Conservation (phyloP, 2,797 vertebrate species). For the Gorsachius magnificus region DNA sequence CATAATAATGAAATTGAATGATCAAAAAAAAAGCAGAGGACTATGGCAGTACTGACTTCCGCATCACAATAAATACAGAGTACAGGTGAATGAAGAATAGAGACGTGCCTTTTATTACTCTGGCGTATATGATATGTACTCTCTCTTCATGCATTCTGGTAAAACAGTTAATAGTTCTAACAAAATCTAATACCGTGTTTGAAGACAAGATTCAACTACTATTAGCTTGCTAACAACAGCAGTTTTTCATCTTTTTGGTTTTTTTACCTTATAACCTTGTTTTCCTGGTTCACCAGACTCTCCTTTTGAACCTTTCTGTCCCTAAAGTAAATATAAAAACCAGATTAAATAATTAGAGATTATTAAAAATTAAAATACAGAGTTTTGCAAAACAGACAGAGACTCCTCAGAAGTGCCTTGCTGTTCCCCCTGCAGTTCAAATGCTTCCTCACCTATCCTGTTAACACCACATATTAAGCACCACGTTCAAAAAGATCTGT, state of each 20-base stretch:
- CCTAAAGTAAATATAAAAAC: constrained; percentile 75
- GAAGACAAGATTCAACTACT: background rate
- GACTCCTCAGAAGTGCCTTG: background rate
- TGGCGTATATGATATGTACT: background rate
- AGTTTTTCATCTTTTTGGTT: background rate
- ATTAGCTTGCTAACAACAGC: background rate
- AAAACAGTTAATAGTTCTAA: background rate
- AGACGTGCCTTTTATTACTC: background rate
- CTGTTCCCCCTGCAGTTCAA: background rate
- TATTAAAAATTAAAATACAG: background rate
- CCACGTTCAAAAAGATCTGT: background rate
- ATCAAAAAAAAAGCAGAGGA: background rate
- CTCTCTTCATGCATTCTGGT: background rate
- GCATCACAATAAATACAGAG: background rate
- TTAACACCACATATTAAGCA: background rate
- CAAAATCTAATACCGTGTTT: background rate
- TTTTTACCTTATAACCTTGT: constrained; percentile 96
- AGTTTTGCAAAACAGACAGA: background rate
- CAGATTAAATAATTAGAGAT: background rate
- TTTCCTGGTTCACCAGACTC: constrained; percentile 94
- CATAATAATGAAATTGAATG: background rate
- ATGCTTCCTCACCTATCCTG: background rate
- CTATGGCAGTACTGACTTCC: background rate
- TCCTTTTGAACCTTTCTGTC: constrained; percentile 95
- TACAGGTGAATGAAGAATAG: background rate